Percentiles rank a stretch among this genome's conserved stretches.
These are phyloP conservation scores for Zaprionus tsacasi DNA, from an alignment of 1,140 invertebrate species.

Conservation along the genomic window DNA sequence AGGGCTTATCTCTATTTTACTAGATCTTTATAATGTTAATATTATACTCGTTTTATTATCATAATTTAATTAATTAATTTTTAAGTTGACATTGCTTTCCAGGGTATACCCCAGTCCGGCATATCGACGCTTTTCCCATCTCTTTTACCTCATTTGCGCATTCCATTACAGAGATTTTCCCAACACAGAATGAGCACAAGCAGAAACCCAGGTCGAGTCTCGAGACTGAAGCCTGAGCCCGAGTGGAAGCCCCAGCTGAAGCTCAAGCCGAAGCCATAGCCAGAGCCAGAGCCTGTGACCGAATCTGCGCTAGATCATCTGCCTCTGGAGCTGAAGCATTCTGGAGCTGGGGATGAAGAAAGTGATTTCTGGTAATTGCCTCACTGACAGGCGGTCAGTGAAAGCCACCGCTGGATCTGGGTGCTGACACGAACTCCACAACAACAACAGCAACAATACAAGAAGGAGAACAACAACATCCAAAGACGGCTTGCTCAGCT, in stretches of 20 bases:
- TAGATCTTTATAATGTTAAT: no score
- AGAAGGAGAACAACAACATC: neutral
- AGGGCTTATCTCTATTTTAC: no score
- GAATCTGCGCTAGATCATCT: conserved; percentile 28
- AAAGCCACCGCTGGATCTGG: conserved; percentile 61
- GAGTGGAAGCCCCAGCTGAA: neutral
- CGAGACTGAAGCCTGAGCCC: neutral
- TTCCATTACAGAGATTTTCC: conserved; percentile 68
- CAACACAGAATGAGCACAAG: conserved; percentile 69
- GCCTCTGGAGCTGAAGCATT: conserved; percentile 1
- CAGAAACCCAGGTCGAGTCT: conserved; percentile 20
- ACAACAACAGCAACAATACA: neutral
- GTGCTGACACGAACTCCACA: conserved; percentile 42
- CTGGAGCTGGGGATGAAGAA: conserved; percentile 47
- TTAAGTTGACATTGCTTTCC: neutral
- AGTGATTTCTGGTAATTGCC: conserved; percentile 60
- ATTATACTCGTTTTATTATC: no score
- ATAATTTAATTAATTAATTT: no score
- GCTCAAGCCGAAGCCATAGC: neutral
- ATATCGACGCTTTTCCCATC: neutral
- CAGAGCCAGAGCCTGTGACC: conserved; percentile 35
- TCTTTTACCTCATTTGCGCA: conserved; percentile 33
- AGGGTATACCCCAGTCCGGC: conserved; percentile 17
- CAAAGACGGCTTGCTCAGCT: neutral
- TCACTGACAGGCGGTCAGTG: conserved; percentile 48